A percentile compares a stretch with the other conserved stretches of the same genome.
Conservation (phyloP, 2,888 invertebrate genomes). For the Apotomis betuletana region DNA sequence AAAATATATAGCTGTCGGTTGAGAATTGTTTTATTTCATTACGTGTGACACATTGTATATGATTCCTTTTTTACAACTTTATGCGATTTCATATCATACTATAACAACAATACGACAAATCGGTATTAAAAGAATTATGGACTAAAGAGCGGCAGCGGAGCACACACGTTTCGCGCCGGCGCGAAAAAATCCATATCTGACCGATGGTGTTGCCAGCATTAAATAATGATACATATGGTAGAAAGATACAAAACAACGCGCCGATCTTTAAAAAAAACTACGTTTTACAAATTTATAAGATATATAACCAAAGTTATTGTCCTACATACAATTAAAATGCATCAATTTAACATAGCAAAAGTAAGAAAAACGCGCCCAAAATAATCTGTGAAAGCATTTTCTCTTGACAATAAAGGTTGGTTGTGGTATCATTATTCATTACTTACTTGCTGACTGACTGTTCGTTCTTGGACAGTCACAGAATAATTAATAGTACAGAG, state of each 20-base stretch:
- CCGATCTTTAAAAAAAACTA: background rate
- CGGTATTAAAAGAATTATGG: constrained; percentile 31
- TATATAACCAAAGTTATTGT: too few relatives aligned
- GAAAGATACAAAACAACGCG: constrained; percentile 4
- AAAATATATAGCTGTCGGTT: constrained; percentile 11
- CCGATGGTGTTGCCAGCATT: constrained; percentile 46
- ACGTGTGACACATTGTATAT: constrained; percentile 27
- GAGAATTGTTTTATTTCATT: constrained; percentile 17
- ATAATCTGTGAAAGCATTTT: too few relatives aligned
- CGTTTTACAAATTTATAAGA: too few relatives aligned
- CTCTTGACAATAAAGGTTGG: too few relatives aligned
- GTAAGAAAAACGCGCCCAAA: too few relatives aligned
- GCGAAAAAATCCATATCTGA: constrained; percentile 78
- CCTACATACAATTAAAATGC: too few relatives aligned
- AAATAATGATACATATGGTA: constrained; percentile 12
- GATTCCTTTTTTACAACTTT: constrained; percentile 13
- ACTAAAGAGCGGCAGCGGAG: constrained; percentile 43
- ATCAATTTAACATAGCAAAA: too few relatives aligned
- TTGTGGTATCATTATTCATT: too few relatives aligned
- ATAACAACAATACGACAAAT: constrained; percentile 22
- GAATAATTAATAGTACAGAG: too few relatives aligned
- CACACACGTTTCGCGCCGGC: constrained; percentile 78
- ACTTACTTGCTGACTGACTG: too few relatives aligned
- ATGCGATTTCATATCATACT: constrained; percentile 30
- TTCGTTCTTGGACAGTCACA: too few relatives aligned